phyloP scores from a whole-genome alignment of 2,797 vertebrate genomes.

The Florisuga fusca region DNA sequence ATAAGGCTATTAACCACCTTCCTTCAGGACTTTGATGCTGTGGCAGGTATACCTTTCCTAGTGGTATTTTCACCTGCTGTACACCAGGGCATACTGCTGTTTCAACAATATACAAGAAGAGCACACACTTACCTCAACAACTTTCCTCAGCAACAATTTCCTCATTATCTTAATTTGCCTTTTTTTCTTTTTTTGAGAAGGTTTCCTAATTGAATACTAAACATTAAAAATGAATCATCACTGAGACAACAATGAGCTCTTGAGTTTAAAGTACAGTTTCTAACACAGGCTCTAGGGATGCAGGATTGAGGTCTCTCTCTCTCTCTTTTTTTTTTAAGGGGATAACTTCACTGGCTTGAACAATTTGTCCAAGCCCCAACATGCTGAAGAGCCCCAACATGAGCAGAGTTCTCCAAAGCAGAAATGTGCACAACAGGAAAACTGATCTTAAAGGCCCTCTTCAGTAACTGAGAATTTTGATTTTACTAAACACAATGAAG shows the following conservation, averaged over 20 bases:
- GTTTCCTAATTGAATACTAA: constrained; percentile 34
- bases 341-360: not conserved
- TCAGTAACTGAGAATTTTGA: not conserved
- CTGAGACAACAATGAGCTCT: not conserved
- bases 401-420: not conserved
- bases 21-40: not conserved
- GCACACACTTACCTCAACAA: not conserved
- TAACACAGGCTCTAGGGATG: not conserved
- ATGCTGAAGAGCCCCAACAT: not conserved
- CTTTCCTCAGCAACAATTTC: not conserved
- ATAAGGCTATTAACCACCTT: not conserved
- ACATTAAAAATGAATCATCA: not conserved
- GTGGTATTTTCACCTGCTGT: not conserved
- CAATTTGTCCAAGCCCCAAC: not conserved
- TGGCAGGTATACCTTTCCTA: not conserved
- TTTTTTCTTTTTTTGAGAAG: not conserved
- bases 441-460: not conserved
- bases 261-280: constrained; percentile 16
- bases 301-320: not conserved
- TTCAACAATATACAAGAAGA: constrained; percentile 1
- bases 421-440: not conserved
- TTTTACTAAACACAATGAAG: not conserved
- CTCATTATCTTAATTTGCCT: constrained; percentile 37
- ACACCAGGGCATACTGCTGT: not conserved
- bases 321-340: not conserved